Base-by-base conservation (phyloP, 2,797 vertebrate genomes). In the Coregonus sp. region DNA sequence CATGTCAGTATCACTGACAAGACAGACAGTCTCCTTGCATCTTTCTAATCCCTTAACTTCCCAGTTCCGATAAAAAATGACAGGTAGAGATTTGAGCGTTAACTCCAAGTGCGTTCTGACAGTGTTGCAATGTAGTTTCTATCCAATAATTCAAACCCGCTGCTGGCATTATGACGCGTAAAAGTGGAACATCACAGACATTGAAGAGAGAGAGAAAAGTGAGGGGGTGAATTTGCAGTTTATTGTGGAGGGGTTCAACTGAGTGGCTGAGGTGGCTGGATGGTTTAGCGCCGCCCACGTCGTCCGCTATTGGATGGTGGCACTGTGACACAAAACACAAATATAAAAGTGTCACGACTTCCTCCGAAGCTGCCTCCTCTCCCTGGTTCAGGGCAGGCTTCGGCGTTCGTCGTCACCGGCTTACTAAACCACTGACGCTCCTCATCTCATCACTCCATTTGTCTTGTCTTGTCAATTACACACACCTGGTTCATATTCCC, bases 21-120 rank as follows among this genome's bases (percentile, higher is more conserved):
- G 16, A 25, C 25, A 25, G 25, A 51, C 12, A 5, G 18, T 54
- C 52, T 15, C n/a, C 78, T 66, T 20, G 80, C 61, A 75, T 68
- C 79, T 81, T 80, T 88, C 85, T 88, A 81, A 74, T 81, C 85
- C 81, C 86, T 18, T n/a, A 78, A 66, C 80, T 77, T 80, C 86
- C 83, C 86, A 77, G 84, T 85, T 84, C 81, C 79, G 79, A 86
- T 79, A 78, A 75, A 69, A 76, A 69, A 76, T 75, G 80, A 86
- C 82, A 4, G 86, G 78, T 82, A 35, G 16, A 54, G 16, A 5
- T 80, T 76, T 7, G 77, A 77, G 51, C 9, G 61, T 70, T 70
- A 76, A 83, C 4, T 63, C 81, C 77, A 35, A 35, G 40, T 63
- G 11, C 1, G 4, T 14, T 4, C 29, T 25, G 35, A 56, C 6